Evolutionary conservation across 2,797 vertebrate species (phyloP), one percentile per base, ranked within the genome.

Genomic region (Danio tinwini): DNA sequence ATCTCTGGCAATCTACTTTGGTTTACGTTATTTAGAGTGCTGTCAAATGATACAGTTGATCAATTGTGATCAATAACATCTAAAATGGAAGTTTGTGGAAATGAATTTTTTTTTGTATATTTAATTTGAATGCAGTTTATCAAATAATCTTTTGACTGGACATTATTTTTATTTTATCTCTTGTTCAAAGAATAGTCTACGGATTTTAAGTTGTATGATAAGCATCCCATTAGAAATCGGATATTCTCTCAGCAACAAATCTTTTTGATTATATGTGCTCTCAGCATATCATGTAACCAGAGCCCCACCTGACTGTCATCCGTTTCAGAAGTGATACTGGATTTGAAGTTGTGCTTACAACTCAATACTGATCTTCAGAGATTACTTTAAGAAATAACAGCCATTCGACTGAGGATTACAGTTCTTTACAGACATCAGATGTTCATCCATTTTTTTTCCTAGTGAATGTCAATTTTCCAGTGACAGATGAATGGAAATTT

Each of bases 111-210:
- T 29, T 29, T 29, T 3, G 29, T 29, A 29, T 29, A 29, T n/a
- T n/a, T n/a, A 29, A 1, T 29, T 29, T 29, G 29, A 1, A 29
- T 29, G 29, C 29, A 29, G 29, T 29, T 29, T 29, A 29, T 29
- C 29, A 29, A 29, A 1, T 29, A n/a, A n/a, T n/a, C n/a, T n/a
- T n/a, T n/a, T 29, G 29, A 29, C 29, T 29, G 29, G 29, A 29
- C 29, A 29, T 29, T 29, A 10, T 29, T 21, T 50, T 2, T 3
- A 14, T 73, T 13, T 14, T 55, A 42, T 58, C 7, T 45, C 70
- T 58, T 8, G 6, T 61, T 87, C 79, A 82, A 58, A 53, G 86
- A 89, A 80, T 76, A 84, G 16, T 83, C 68, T 85, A 82, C 85
- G 58, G 44, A 75, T 81, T 85, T 68, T 62, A 76, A 21, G 83